Percentiles rank a stretch among this genome's conserved stretches.
Evolutionary conservation across 2,888 invertebrate species (phyloP).

Genomic region (Drosophila tripunctata): DNA sequence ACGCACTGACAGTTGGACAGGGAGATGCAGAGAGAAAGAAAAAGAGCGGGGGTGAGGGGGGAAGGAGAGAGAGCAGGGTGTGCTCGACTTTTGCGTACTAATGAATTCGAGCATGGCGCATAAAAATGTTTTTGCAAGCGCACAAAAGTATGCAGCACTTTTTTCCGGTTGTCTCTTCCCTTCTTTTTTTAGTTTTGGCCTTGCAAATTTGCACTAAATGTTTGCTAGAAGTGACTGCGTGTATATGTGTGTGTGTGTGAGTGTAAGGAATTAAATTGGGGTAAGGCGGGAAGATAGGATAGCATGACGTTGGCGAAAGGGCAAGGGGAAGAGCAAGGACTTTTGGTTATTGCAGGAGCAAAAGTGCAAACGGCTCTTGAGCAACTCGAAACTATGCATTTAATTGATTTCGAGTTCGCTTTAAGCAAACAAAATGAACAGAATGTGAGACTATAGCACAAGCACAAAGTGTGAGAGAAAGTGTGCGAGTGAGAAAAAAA

Average conservation of each 20-base stretch:
- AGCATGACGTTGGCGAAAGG: too few relatives aligned
- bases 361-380: conserved; percentile 45
- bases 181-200: too few relatives aligned
- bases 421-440: conserved; percentile 37
- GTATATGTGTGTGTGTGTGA: background rate
- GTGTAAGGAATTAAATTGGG: background rate
- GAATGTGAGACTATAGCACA: background rate
- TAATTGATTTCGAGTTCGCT: conserved; percentile 72
- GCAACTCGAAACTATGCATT: conserved; percentile 78
- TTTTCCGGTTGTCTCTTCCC: conserved; percentile 19
- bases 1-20: conserved; percentile 47
- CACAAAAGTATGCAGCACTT: conserved; percentile 61
- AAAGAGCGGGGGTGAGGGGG: background rate
- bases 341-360: background rate
- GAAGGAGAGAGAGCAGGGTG: background rate
- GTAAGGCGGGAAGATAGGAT: background rate
- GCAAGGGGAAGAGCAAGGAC: too few relatives aligned
- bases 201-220: conserved; percentile 14
- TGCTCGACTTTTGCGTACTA: conserved; percentile 60
- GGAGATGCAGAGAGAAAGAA: background rate
- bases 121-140: conserved; percentile 68
- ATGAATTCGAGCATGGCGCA: conserved; percentile 72
- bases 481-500: background rate
- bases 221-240: background rate
- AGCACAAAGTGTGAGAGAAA: background rate